Evolutionary conservation across 1,140 invertebrate species (phyloP), one percentile per base, ranked within the genome.

Genomic region (Stratiolaelaps scimitus): DNA sequence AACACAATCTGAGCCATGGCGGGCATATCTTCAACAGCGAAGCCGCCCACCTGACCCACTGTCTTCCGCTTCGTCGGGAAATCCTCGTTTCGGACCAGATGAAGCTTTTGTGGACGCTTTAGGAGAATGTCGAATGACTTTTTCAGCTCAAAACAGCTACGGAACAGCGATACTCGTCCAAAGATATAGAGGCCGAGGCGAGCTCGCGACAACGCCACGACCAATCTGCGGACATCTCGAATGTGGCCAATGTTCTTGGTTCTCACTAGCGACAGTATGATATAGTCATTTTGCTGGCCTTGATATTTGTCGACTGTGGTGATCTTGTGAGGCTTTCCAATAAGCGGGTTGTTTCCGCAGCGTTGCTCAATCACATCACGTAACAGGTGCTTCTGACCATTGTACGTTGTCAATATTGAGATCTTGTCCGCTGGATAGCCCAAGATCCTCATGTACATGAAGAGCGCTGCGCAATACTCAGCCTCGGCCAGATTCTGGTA

Each of bases 401-500:
- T 99, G 76, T 99, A 99, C 0, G 96, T 98, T 0, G 95, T 98
- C n/a, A 99, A 75, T 71, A 99, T 97, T 17, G 94, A 95, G 67
- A 99, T 97, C 76, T 93, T 93, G 65, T 93, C 85, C 0, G 93
- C 90, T 0, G 95, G 92, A 81, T 98, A 99, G 0, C 95, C 95
- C 29, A 97, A 76, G 2, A 99, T 78, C 66, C 96, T 78, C 95
- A 99, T 98, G 73, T 93, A 99, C 91, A 96, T 98, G 74, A 92
- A 99, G 0, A 93, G 83, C 0, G 92, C 93, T 0, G 98, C 93
- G 67, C 93, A 86, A 76, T 95, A 99, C 74, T 99, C 96, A 0
- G 96, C 96, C 79, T 99, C 96, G 0, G 91, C 94, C 19, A 99
- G 79, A 81, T 99, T 99, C 84, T 94, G 92, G 78, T 96, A 98